These are phyloP conservation scores for Daktulosphaira vitifoliae DNA, from an alignment of 1,140 invertebrate genomes.

Conservation along the genomic window DNA sequence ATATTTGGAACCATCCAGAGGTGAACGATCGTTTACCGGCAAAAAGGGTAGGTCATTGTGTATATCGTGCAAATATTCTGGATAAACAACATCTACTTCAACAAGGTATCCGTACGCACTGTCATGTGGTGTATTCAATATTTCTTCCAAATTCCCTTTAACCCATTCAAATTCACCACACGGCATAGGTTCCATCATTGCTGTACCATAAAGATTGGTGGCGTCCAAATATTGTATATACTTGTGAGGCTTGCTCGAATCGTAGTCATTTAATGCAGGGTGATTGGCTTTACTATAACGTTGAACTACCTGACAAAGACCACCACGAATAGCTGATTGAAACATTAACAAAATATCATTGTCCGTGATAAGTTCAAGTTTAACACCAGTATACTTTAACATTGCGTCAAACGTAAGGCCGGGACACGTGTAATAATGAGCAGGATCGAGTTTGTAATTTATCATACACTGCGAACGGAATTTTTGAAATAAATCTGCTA, in stretches of 20 bases:
- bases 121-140: too few relatives aligned
- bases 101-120: too few relatives aligned
- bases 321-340: neutral
- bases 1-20: slow-evolving; percentile 18
- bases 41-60: slow-evolving; percentile 44
- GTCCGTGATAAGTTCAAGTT: neutral
- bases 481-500: neutral
- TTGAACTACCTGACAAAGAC: neutral
- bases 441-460: neutral
- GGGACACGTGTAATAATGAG: neutral
- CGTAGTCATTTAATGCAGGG: neutral
- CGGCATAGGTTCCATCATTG: neutral
- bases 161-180: neutral
- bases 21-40: slow-evolving; percentile 39
- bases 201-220: neutral
- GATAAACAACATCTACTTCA: neutral
- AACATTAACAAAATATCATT: neutral
- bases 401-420: neutral
- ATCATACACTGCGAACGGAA: neutral
- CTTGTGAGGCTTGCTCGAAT: neutral
- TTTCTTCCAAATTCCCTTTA: neutral
- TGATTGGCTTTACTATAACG: neutral
- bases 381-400: neutral
- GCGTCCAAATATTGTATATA: neutral
- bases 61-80: slow-evolving; percentile 36